These are phyloP conservation scores for Falco berigora DNA, from an alignment of 2,797 vertebrate species.

Conservation along the genomic window DNA sequence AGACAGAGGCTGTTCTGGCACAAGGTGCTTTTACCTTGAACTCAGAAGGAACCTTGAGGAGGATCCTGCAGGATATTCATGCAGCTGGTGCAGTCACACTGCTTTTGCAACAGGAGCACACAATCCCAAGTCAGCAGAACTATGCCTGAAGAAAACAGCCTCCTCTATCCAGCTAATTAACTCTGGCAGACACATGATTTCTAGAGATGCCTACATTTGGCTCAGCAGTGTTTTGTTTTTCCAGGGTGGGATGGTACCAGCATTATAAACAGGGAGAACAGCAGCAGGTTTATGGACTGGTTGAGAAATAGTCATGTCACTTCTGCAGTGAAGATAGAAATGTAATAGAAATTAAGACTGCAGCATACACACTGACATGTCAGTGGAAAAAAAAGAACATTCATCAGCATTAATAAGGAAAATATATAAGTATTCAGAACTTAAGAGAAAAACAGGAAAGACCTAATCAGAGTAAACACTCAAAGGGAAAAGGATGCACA, in stretches of 20 bases:
- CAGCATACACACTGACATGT: not conserved
- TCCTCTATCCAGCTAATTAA: not conserved
- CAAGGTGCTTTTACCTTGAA: rapidly evolving
- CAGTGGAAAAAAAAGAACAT: not conserved
- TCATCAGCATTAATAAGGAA: not conserved
- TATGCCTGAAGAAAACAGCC: not conserved
- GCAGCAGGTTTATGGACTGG: not conserved
- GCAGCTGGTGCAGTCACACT: not conserved
- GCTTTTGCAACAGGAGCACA: not conserved
- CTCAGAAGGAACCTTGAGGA: not conserved
- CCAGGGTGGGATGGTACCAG: not conserved
- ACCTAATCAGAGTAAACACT: not conserved
- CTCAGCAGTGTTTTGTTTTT: not conserved
- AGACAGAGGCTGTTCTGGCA: not conserved
- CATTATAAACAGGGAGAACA: slow-evolving; percentile 49
- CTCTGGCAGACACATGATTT: not conserved
- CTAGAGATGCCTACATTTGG: not conserved
- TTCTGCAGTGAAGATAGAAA: not conserved
- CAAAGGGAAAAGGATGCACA: not conserved
- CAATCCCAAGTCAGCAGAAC: not conserved
- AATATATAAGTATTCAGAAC: not conserved
- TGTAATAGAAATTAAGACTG: not conserved
- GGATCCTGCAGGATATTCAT: not conserved
- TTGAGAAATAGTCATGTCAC: not conserved
- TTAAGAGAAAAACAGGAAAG: slow-evolving; percentile 32